phyloP scores from a whole-genome alignment of 1,140 invertebrate species.

The Bombus haemorrhoidalis region DNA sequence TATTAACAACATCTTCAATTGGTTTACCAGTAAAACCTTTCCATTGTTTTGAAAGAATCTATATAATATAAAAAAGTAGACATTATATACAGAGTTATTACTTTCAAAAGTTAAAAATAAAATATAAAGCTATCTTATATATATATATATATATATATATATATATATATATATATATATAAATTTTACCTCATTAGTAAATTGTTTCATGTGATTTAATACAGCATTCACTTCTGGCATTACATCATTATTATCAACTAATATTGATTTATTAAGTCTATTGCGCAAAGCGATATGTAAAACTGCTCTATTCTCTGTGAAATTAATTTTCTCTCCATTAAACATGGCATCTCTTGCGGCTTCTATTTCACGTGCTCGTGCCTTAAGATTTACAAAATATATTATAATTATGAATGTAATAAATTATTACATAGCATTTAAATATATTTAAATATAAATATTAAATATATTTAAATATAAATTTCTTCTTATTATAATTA shows the following conservation, averaged over 20 bases:
- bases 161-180: neutral
- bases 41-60: conserved; percentile 89
- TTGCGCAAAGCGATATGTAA: conserved; percentile 97
- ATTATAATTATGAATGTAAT: conserved; percentile 24
- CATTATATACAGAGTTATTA: conserved; percentile 42
- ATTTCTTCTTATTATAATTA: neutral
- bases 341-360: conserved; percentile 97
- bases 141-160: neutral
- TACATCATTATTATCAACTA: conserved; percentile 95
- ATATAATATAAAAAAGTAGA: conserved; percentile 59
- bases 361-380: conserved; percentile 92
- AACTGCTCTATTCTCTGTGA: conserved; percentile 98
- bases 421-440: conserved; percentile 19
- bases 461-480: conserved; percentile 20
- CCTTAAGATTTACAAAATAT: conserved; percentile 81
- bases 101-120: neutral
- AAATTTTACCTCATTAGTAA: conserved; percentile 87
- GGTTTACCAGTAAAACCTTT: conserved; percentile 96
- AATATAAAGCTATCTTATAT: neutral
- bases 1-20: conserved; percentile 99
- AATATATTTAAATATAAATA: neutral
- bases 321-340: conserved; percentile 97
- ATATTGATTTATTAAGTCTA: conserved; percentile 89
- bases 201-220: conserved; percentile 97
- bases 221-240: conserved; percentile 97